phyloP scores from a whole-genome alignment of 2,113 vertebrate species.

The Lagopus muta region DNA sequence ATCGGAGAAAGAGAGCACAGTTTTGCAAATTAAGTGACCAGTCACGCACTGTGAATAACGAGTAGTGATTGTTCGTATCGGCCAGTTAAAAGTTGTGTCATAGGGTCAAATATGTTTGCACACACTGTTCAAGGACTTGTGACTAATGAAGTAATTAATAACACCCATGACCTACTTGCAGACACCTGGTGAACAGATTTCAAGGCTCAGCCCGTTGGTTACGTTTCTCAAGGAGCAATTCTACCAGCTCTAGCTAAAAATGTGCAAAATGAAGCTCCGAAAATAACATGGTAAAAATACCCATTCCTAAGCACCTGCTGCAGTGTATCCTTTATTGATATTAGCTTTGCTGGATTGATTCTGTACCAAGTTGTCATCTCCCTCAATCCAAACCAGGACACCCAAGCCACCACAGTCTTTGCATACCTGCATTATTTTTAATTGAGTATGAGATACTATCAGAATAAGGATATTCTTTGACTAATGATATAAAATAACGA shows the following conservation, averaged over 20 bases:
- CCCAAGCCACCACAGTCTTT: not conserved
- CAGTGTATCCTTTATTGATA: not conserved
- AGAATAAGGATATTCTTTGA: not conserved
- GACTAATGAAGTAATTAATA: conserved; percentile 21
- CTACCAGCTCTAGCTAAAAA: not conserved
- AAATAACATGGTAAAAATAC: not conserved
- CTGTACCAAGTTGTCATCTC: not conserved
- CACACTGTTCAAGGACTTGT: conserved; percentile 31
- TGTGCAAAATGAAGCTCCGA: not conserved
- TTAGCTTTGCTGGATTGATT: not conserved
- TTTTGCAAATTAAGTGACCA: conserved; percentile 14
- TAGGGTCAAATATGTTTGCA: conserved; percentile 57
- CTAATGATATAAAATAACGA: not conserved
- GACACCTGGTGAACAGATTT: conserved; percentile 11
- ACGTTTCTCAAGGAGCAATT: not conserved
- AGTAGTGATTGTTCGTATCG: not conserved
- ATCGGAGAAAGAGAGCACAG: not conserved
- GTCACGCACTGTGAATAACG: fast-evolving
- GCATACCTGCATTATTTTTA: not conserved
- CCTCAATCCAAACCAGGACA: not conserved
- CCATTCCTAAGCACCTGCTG: not conserved
- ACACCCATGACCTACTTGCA: not conserved
- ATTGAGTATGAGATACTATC: not conserved
- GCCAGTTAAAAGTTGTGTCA: conserved; percentile 41
- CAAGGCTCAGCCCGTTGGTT: not conserved